Base-by-base conservation (phyloP, 2,888 invertebrate genomes). In the Sepioteuthis lessoniana region DNA sequence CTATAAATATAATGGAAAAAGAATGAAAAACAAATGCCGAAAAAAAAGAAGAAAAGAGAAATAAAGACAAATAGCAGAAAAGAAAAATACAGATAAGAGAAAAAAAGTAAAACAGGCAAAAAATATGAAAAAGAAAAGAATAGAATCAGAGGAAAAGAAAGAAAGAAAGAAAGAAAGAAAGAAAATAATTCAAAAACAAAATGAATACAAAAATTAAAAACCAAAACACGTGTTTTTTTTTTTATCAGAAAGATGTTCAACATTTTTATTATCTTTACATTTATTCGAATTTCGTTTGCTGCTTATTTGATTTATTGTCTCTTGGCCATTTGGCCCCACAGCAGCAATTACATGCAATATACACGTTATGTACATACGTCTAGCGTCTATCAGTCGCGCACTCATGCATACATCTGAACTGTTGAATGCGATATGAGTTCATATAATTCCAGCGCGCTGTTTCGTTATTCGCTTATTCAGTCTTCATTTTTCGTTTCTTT, bases 261-360 rank as follows among this genome's bases (percentile, higher is more conserved):
- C 76, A 76, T 76, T n/a, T 76, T 76, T 76, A 76, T 76, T 76
- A 76, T 76, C n/a, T 76, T n/a, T 76, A 76, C 76, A 76, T 76
- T 76, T 76, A 76, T n/a, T 76, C n/a, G 13, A n/a, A n/a, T 76
- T 76, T 55, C 25, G 55, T 55, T 76, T 76, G 35, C 76, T 76
- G 76, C 76, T 76, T 8, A 35, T n/a, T 7, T 76, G 76, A n/a
- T 76, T 76, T n/a, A n/a, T 8, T 76, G 76, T 76, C 76, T n/a
- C 16, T 76, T 76, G 7, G 19, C 76, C 35, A 35, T 1, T 35
- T 76, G 76, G 76, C 35, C n/a, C 35, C 76, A 76, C 16, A n/a
- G 76, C 76, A 76, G 76, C 76, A 76, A 76, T 76, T n/a, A 13
- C 76, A 76, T 76, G 35, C 76, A 76, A 76, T 76, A n/a, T 76